These are phyloP conservation scores for Penaeus vannamei DNA, from an alignment of 1,140 invertebrate species.

Conservation along the genomic window DNA sequence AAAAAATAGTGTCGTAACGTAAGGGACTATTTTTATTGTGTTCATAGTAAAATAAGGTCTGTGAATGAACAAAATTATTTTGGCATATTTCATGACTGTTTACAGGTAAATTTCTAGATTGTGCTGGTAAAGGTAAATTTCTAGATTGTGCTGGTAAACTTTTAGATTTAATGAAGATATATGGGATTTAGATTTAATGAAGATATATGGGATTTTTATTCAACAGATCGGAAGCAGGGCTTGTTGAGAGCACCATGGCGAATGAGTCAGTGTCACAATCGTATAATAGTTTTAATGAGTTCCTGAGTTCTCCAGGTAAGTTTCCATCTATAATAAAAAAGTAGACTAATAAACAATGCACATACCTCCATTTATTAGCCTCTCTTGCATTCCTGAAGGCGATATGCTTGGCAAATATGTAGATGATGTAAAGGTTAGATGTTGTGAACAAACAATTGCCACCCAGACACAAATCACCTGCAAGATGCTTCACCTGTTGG, in stretches of 20 bases:
- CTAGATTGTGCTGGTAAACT: neutral
- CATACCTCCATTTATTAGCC: no score
- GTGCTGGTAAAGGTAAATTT: neutral
- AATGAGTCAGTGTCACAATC: conserved; percentile 73
- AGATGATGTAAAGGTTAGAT: no score
- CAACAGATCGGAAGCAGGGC: conserved; percentile 74
- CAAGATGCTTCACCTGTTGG: conserved; percentile 39
- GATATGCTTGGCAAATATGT: no score
- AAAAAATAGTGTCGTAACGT: conserved; percentile 84
- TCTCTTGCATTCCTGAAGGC: no score
- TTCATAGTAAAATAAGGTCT: neutral
- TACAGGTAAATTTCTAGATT: neutral
- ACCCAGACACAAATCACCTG: conserved; percentile 5
- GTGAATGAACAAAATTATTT: neutral
- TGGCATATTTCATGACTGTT: neutral
- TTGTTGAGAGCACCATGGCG: conserved; percentile 74
- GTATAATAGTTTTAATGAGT: conserved; percentile 70
- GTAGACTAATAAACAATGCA: neutral
- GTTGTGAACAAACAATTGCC: no score
- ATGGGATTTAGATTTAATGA: conserved; percentile 63
- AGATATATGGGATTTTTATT: conserved; percentile 69
- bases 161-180: conserved; percentile 57
- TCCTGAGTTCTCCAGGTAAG: conserved; percentile 61
- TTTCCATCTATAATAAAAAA: neutral
- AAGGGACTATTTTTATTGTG: conserved; percentile 70